Evolutionary conservation across 2,888 invertebrate species (phyloP), one percentile per base, ranked within the genome.

Genomic region (Cephalotes varians): DNA sequence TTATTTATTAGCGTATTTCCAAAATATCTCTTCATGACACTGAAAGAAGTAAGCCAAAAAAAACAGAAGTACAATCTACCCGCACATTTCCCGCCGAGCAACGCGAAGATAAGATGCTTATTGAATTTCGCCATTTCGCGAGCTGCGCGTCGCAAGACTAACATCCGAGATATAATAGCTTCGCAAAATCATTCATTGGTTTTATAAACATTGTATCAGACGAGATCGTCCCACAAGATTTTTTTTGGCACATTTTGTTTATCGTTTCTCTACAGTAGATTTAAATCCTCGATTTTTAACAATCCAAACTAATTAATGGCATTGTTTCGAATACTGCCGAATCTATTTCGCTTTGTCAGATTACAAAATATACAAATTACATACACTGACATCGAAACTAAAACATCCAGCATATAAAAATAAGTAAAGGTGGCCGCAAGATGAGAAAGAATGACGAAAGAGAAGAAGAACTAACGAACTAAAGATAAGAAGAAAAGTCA

Each of bases 141-240:
- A 73, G 58, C 69, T 83, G 82, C 83, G 76, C 12, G 49, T 7
- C 37, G 54, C 15, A 71, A 85, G 82, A 82, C 54, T 56, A 51
- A 62, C 21, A 51, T 74, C 79, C 62, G 82, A 89, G 85, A 85
- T 69, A 85, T 80, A 85, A 86, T 81, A 86, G 73, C 71, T 21
- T 18, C 51, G 58, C 58, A 69, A 65, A 85, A 88, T 87, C 82
- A 85, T 62, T 74, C 64, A 81, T 82, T 62, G 82, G 81, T 64
- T 80, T 85, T 79, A 82, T 81, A 80, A 84, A 83, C 83, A 82
- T 76, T 80, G 85, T 81, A 83, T 82, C 83, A 76, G 69, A 58
- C 62, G 67, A 54, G 64, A 65, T 64, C 62, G 25, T 64, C 47
- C 69, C 47, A 62, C 6, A 40, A 67, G 44, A 47, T 37, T 54